These are phyloP conservation scores for Cardiocondyla obscurior DNA, from an alignment of 1,140 invertebrate genomes.

Conservation along the genomic window DNA sequence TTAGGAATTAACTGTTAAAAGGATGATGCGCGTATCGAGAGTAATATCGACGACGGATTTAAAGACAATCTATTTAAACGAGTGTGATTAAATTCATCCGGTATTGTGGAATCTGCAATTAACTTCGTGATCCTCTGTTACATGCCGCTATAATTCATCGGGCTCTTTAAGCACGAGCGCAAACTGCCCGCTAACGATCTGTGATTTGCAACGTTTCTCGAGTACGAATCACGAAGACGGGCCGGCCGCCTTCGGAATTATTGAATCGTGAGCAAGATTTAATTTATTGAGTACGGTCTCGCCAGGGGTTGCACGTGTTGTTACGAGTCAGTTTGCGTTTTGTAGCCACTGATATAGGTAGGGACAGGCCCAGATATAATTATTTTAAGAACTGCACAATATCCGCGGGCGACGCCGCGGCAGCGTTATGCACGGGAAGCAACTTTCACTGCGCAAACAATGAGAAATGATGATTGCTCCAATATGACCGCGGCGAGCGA, in stretches of 20 bases:
- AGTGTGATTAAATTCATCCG: constrained; percentile 16
- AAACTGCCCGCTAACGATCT: constrained; percentile 39
- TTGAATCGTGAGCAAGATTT: constrained; percentile 36
- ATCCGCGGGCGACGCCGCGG: constrained; percentile 23
- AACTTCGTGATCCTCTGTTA: constrained; percentile 26
- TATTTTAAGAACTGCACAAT: constrained; percentile 52
- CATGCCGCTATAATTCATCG: constrained; percentile 10
- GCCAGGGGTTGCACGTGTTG: neutral
- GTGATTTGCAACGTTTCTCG: constrained; percentile 39
- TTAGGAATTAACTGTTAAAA: neutral
- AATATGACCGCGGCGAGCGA: constrained; percentile 19
- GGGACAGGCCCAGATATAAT: constrained; percentile 42
- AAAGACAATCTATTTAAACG: neutral
- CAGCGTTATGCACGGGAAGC: constrained; percentile 34
- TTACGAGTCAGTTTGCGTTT: constrained; percentile 23
- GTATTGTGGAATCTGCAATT: constrained; percentile 9
- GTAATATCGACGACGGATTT: neutral
- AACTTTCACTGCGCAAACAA: constrained; percentile 64
- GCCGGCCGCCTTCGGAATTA: constrained; percentile 13
- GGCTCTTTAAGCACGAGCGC: constrained; percentile 3
- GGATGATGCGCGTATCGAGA: neutral
- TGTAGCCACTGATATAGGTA: neutral
- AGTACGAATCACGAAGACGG: constrained; percentile 22
- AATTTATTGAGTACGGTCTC: constrained; percentile 12
- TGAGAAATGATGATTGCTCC: constrained; percentile 54